Conservation (phyloP, 2,113 vertebrate species). For the Sminthopsis crassicaudata region DNA sequence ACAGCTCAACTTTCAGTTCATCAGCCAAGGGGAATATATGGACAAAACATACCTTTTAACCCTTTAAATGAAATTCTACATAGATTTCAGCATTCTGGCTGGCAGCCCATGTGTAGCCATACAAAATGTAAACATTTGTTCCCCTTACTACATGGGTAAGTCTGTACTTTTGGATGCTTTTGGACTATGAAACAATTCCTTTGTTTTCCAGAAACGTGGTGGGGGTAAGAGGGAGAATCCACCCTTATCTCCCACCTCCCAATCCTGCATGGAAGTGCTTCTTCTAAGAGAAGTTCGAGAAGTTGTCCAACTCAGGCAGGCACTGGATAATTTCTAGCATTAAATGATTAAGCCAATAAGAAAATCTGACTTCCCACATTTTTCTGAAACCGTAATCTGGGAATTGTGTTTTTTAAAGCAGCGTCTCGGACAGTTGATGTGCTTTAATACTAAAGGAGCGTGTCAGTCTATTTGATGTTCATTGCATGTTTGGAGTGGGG, state of each 20-base stretch:
- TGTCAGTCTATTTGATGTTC: constrained; percentile 59
- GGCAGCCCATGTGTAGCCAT: constrained; percentile 61
- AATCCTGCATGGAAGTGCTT: not conserved
- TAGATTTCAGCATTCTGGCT: constrained; percentile 76
- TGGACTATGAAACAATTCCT: constrained; percentile 22
- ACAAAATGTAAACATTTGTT: constrained; percentile 71
- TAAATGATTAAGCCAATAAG: not conserved
- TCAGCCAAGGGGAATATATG: constrained; percentile 80
- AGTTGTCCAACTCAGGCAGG: constrained; percentile 26
- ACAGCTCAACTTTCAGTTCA: constrained; percentile 90
- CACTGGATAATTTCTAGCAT: constrained; percentile 3
- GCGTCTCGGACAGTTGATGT: constrained; percentile 22
- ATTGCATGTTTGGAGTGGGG: constrained; percentile 62
- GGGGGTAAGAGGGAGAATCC: constrained; percentile 2
- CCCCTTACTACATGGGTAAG: constrained; percentile 7
- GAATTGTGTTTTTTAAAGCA: constrained; percentile 52
- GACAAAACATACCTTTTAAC: constrained; percentile 84
- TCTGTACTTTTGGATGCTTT: constrained; percentile 15
- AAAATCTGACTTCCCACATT: not conserved
- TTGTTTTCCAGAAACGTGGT: constrained; percentile 29
- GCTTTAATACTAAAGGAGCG: constrained; percentile 68
- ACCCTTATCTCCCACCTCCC: not conserved
- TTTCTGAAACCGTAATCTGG: constrained; percentile 15
- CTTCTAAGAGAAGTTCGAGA: constrained; percentile 3
- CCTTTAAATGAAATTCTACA: constrained; percentile 84